These are phyloP conservation scores for Parasteatoda tepidariorum DNA, from an alignment of 1,140 invertebrate species.

Conservation along the genomic window DNA sequence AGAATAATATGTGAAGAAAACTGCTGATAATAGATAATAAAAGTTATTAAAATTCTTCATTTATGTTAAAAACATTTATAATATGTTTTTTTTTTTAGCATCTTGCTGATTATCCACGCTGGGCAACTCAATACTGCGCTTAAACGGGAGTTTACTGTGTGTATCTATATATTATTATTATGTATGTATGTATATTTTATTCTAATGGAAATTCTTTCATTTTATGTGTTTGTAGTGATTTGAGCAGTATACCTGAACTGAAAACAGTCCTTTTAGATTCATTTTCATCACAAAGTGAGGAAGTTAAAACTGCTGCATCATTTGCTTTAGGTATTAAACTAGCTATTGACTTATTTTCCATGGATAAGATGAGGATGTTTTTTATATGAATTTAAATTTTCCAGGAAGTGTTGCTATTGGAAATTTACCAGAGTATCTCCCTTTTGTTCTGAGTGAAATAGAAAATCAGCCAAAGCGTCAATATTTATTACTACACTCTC, in stretches of 20 bases:
- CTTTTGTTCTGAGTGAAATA: conserved; percentile 94
- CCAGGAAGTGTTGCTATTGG: conserved; percentile 88
- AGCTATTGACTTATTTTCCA: no score
- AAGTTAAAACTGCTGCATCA: conserved; percentile 92
- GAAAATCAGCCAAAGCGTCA: conserved; percentile 92
- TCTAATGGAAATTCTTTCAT: neutral
- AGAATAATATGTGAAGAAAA: no score
- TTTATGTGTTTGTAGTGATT: conserved; percentile 77
- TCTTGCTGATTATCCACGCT: no score
- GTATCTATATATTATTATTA: neutral
- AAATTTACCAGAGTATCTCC: conserved; percentile 92
- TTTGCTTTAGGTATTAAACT: conserved; percentile 83
- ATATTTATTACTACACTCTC: conserved; percentile 94
- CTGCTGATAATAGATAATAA: no score
- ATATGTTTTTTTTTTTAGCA: no score
- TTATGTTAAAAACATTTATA: no score
- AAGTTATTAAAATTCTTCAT: no score
- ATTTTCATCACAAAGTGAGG: conserved; percentile 74
- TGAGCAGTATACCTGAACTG: conserved; percentile 79
- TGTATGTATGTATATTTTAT: neutral
- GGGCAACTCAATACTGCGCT: no score
- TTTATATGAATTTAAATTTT: conserved; percentile 55
- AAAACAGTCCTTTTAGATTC: conserved; percentile 71
- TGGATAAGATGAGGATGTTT: no score
- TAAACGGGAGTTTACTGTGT: no score